Conservation (phyloP, 2,113 vertebrate species). For the Anoplopoma fimbria region DNA sequence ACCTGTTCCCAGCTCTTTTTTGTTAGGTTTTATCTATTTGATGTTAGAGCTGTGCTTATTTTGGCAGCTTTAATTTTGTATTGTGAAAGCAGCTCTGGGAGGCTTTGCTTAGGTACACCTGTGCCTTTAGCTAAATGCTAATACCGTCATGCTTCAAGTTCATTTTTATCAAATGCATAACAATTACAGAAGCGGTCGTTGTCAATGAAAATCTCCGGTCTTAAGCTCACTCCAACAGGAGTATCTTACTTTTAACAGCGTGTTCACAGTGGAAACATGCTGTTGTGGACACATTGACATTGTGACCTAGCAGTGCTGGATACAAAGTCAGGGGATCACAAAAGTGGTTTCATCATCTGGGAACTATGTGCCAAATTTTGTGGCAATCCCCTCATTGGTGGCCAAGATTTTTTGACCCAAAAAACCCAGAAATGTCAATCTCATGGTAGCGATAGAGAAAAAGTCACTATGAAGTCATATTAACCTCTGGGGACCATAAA, state of each 20-base stretch:
- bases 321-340: constrained; percentile 8
- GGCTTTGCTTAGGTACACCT: not conserved
- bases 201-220: not conserved
- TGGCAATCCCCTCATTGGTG: not conserved
- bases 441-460: not conserved
- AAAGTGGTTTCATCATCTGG: constrained; percentile 7
- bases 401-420: not conserved
- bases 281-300: constrained; percentile 21
- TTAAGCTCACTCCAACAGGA: not conserved
- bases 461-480: not conserved
- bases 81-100: not conserved
- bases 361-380: not conserved
- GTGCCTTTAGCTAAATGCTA: not conserved
- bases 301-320: not conserved
- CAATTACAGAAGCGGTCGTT: not conserved
- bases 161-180: not conserved
- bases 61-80: constrained; percentile 8
- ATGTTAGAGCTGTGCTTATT: constrained; percentile 1
- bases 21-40: not conserved
- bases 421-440: not conserved
- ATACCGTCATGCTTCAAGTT: not conserved
- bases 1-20: constrained; percentile 14
- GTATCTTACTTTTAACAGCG: not conserved
- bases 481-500: not conserved
- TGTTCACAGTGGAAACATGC: constrained; percentile 4